Base-by-base conservation (phyloP, 2,888 invertebrate species). In the Mythimna impura region DNA sequence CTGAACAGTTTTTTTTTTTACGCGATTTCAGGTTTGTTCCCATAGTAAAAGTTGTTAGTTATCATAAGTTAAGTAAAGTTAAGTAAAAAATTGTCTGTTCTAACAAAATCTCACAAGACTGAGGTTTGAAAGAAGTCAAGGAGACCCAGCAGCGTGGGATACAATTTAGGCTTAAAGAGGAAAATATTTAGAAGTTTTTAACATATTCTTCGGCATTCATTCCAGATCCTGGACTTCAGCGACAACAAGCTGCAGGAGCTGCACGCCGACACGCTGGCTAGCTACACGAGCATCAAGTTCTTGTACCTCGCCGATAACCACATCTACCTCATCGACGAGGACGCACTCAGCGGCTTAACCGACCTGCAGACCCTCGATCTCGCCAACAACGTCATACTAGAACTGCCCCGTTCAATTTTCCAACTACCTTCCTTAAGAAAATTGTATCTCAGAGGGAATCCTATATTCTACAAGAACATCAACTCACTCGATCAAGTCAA, bases 371-470 rank as follows among this genome's bases (percentile, higher is more conserved):
- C 96, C 1, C 88, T 97, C 69, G 97, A 97, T 83, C 93, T 97
- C 10, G 95, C 97, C 2, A 94, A 93, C 72, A 97, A 97, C 87
- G 96, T 96, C 0, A 93, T 97, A 64, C 86, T 93, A 61, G 90
- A 93, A 47, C 89, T 97, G 1, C 97, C 97, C 0, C 92, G 92
- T 57, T 92, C 92, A 4, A 90, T 97, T 20, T 96, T 97, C 63
- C 96, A 97, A 73, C 86, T 97, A 80, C 97, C 97, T 0, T 94
- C 96, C 0, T 89, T 98, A 73, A 94, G 97, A 68, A 97, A 97
- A 88, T 91, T 98, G 36, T 97, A 97, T 86, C 93, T 97, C 3
- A 95, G 92, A 43, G 93, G 96, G 10, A 97, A 97, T 87, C 93
- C 93, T 1, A 87, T 97, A 62, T 86, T 92, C 12, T 96, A 96